phyloP scores from a whole-genome alignment of 1,140 invertebrate genomes.

The Paramacrobiotus metropolitanus region DNA sequence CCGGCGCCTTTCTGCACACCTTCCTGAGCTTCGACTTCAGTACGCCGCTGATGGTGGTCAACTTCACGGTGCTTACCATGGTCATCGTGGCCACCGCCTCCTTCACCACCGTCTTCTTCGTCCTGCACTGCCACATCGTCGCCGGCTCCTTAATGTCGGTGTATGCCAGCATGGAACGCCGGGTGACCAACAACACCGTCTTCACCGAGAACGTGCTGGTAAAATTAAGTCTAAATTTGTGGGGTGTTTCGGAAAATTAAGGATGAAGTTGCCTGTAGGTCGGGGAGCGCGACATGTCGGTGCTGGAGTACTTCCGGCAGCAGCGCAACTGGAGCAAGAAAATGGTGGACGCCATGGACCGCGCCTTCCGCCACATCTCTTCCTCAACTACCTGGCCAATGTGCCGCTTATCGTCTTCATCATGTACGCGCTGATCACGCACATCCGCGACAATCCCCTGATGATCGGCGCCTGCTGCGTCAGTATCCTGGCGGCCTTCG shows the following conservation, averaged over 20 bases:
- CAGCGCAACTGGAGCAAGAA: not conserved
- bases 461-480: not conserved
- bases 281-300: not conserved
- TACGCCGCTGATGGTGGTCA: too few relatives aligned
- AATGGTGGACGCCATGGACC: not conserved
- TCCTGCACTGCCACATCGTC: not conserved
- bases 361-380: not conserved
- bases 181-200: not conserved
- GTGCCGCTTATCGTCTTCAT: conserved; percentile 1
- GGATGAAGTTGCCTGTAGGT: not conserved
- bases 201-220: too few relatives aligned
- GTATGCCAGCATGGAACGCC: not conserved
- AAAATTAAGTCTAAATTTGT: too few relatives aligned
- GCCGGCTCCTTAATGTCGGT: not conserved
- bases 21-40: too few relatives aligned
- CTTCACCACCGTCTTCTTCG: not conserved
- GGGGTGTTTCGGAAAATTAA: too few relatives aligned
- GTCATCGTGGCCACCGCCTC: not conserved
- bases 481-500: not conserved
- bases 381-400: not conserved
- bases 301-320: not conserved
- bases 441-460: not conserved
- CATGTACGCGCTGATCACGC: not conserved
- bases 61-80: too few relatives aligned
- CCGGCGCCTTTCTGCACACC: too few relatives aligned